Evolutionary conservation across 2,797 vertebrate species (phyloP).

Genomic region (Parauchenoglanis ngamensis): DNA sequence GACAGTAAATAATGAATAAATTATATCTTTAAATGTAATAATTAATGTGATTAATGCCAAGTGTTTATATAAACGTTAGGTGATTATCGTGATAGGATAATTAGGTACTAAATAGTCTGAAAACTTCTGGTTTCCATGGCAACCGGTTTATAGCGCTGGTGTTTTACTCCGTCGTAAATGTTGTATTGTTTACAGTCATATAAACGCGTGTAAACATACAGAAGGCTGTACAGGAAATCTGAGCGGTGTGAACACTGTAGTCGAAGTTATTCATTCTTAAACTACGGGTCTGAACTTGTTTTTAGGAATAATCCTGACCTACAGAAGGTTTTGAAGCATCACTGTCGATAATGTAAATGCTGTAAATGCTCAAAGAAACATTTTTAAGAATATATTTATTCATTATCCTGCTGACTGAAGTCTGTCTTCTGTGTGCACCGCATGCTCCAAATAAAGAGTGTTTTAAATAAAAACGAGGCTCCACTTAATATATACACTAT

Average conservation of each 20-base stretch:
- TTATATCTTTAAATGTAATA: neutral
- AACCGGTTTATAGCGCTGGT: neutral
- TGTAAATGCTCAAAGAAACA: neutral
- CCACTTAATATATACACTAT: neutral
- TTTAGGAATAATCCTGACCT: neutral
- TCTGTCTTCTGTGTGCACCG: neutral
- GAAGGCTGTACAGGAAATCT: neutral
- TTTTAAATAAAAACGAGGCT: neutral
- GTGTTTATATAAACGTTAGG: neutral
- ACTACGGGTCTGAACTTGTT: neutral
- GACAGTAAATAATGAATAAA: neutral
- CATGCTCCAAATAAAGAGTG: neutral
- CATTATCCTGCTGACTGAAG: neutral
- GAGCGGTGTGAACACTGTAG: neutral
- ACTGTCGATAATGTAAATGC: neutral
- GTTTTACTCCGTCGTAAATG: neutral
- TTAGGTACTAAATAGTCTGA: neutral
- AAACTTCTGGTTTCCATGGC: neutral
- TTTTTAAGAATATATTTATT: constrained; percentile 10
- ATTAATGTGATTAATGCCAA: neutral
- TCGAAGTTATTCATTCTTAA: neutral
- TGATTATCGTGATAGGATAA: neutral
- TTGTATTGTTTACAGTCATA: neutral
- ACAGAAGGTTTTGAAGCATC: neutral
- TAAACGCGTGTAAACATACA: neutral